Conservation (phyloP, 37 sponge, comb jelly and placozoan species). For the Beroe forskalii region DNA sequence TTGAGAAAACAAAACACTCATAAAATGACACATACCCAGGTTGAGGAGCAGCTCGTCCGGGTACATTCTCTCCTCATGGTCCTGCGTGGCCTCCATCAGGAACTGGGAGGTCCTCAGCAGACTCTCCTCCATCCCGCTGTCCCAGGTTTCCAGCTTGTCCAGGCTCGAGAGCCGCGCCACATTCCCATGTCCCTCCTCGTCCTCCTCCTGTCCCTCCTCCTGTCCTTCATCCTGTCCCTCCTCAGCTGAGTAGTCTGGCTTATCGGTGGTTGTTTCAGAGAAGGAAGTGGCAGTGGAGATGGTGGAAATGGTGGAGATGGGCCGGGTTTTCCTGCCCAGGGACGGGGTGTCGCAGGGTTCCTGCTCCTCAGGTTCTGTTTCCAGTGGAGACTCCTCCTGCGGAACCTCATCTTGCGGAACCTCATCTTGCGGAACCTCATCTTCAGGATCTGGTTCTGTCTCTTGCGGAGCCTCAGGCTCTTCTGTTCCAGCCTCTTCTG, state of each 20-base stretch:
- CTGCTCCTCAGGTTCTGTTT: no score
- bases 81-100: neutral
- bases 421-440: neutral
- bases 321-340: no score
- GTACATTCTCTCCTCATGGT: slow-evolving; percentile 21
- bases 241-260: neutral
- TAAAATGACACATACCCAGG: neutral
- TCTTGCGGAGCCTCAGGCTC: no score
- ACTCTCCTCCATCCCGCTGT: slow-evolving; percentile 43
- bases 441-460: no score
- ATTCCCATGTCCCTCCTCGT: neutral
- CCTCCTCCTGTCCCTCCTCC: neutral
- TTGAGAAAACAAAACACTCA: no score
- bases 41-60: neutral
- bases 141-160: slow-evolving; percentile 55
- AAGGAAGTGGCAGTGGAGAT: neutral
- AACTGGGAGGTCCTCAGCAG: neutral
- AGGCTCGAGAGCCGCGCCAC: slow-evolving; percentile 17
- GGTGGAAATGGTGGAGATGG: no score
- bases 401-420: neutral
- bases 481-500: neutral
- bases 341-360: no score
- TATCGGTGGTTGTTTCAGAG: neutral
- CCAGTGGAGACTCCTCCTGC: neutral
- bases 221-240: neutral